Base-by-base conservation (phyloP, 2,113 vertebrate genomes). In the Grammomys dolichurus region DNA sequence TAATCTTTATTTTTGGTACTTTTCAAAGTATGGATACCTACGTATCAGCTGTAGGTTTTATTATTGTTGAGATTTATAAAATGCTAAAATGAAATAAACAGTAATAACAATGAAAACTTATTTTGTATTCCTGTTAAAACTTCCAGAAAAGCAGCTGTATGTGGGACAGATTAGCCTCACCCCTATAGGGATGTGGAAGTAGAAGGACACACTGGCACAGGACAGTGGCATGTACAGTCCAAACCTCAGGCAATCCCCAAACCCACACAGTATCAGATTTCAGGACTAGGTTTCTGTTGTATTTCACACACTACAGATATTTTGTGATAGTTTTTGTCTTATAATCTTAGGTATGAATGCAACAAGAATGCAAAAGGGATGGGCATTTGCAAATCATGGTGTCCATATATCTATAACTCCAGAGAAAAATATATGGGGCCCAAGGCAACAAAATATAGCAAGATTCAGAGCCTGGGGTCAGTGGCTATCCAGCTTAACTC, bases 41-140 rank as follows among this genome's bases (percentile, higher is more conserved):
- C 98, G 97, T 98, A 98, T 97, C 98, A 98, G 98, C 98, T 98
- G 98, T 98, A 97, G 97, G 82, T 98, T 96, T 95, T 97, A 19
- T 98, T 98, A 2, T 46, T 86, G 60, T 69, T 97, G 98, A 99
- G 98, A 98, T 98, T 99, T 84, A 43, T 33, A 60, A 43, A 63
- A 19, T 26, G 7, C 4, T 84, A 28, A 84, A 84, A 60, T 60
- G n/a, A 84, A 82, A 60, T 98, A 99, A 98, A 95, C 98, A 96
- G 31, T 76, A 97, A 97, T 16, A 65, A 31, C 40, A 85, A 98
- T 97, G 82, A 95, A 97, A 98, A 98, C 86, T 96, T 96, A 93
- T 98, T 97, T 98, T 97, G 98, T 98, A 98, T 98, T 99, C 28
- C 98, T 97, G 96, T 98, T 98, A 98, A 99, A 98, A 98, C 97